Percentiles rank a stretch among this genome's conserved stretches.
phyloP scores from a whole-genome alignment of 2,113 vertebrate species.

The Silurus meridionalis region DNA sequence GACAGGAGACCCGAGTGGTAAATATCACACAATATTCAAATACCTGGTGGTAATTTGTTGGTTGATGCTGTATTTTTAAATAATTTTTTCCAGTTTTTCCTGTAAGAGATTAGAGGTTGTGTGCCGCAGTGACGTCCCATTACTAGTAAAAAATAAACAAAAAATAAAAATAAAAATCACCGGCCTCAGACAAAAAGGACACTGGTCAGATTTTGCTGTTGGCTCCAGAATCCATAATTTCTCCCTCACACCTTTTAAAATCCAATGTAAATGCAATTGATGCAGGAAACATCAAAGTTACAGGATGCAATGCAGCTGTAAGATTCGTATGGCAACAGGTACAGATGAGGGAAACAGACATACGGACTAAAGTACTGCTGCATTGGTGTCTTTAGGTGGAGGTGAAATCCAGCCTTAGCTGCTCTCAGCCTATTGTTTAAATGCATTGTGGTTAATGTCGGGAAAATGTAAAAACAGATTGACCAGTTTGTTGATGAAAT shows the following conservation, averaged over 20 bases:
- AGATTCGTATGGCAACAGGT: background rate
- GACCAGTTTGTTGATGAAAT: background rate
- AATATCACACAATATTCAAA: constrained; percentile 9
- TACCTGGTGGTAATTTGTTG: background rate
- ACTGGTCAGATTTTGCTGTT: background rate
- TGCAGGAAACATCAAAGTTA: background rate
- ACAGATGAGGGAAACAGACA: background rate
- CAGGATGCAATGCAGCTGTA: background rate
- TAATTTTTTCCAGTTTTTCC: background rate
- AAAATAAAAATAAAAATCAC: too few relatives aligned
- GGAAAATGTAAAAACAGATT: background rate
- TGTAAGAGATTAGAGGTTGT: background rate
- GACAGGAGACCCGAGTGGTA: constrained; percentile 95
- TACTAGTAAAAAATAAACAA: background rate
- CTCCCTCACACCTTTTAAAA: background rate
- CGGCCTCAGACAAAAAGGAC: background rate
- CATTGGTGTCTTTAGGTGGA: background rate
- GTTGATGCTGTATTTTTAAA: background rate
- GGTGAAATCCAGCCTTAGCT: background rate
- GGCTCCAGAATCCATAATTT: background rate
- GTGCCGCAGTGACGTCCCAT: background rate
- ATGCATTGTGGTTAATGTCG: background rate
- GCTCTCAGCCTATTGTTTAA: background rate
- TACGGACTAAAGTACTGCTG: background rate
- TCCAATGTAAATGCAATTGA: background rate